Percentiles rank a stretch among this genome's conserved stretches.
These are phyloP conservation scores for Morpho helenor DNA, from an alignment of 2,888 invertebrate genomes.

Conservation along the genomic window DNA sequence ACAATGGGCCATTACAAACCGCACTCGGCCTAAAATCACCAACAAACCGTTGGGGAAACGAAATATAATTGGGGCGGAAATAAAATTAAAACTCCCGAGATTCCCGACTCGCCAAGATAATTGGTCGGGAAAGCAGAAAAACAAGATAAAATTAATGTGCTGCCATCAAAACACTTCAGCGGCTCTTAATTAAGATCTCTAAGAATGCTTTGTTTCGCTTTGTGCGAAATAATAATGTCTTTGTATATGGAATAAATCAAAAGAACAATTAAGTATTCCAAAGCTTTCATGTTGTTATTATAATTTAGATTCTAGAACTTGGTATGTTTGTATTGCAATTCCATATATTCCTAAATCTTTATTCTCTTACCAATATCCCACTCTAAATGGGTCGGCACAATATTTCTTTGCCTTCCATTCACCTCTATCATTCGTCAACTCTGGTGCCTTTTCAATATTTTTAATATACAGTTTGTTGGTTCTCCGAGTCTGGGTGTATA, in stretches of 20 bases:
- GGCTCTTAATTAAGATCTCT: conserved; percentile 61
- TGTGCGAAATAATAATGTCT: conserved; percentile 2
- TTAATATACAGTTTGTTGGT: too few relatives aligned
- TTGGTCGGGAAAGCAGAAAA: conserved; percentile 63
- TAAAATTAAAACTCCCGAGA: conserved; percentile 56
- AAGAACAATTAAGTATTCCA: not conserved
- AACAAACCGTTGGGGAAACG: conserved; percentile 28
- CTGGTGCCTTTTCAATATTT: too few relatives aligned
- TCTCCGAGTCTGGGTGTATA: too few relatives aligned
- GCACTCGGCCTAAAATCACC: conserved; percentile 16
- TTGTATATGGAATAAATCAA: not conserved
- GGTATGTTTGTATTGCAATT: too few relatives aligned
- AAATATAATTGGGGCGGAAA: conserved; percentile 52
- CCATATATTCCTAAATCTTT: too few relatives aligned
- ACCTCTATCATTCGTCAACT: too few relatives aligned
- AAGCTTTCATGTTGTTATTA: not conserved
- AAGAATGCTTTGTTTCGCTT: conserved; percentile 45
- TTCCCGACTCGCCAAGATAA: conserved; percentile 47
- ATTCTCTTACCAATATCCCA: too few relatives aligned
- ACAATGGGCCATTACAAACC: conserved; percentile 13
- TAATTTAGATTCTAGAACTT: too few relatives aligned
- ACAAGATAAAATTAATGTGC: conserved; percentile 68
- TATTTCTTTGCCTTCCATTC: too few relatives aligned
- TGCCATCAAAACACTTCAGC: conserved; percentile 65
- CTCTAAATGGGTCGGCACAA: too few relatives aligned